Evolutionary conservation across 1,140 invertebrate genomes (phyloP).

Genomic region (Mactra quadrangularis): DNA sequence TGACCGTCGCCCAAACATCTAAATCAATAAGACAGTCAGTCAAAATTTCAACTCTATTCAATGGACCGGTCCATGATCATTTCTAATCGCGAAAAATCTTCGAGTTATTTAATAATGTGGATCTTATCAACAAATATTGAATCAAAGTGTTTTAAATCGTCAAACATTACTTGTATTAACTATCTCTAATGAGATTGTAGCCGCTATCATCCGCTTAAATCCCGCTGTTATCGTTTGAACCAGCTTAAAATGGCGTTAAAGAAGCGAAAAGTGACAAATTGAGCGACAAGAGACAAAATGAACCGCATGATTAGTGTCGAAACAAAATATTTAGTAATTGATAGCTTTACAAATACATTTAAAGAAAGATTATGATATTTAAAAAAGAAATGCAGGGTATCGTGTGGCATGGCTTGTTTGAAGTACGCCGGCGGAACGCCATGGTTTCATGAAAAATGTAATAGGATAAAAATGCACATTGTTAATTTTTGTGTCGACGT

Average conservation of each 20-base stretch:
- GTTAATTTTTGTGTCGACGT: not conserved
- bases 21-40: too few species aligned
- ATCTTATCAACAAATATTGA: constrained; percentile 32
- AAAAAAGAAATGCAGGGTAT: constrained; percentile 10
- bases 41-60: too few species aligned
- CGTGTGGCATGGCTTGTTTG: constrained; percentile 11
- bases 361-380: constrained; percentile 1
- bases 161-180: not conserved
- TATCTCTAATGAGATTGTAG: constrained; percentile 34
- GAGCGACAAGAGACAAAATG: too few species aligned
- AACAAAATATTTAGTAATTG: constrained; percentile 38
- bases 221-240: not conserved
- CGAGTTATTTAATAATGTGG: too few species aligned
- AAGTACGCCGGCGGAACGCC: constrained; percentile 2
- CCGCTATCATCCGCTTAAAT: constrained; percentile 24
- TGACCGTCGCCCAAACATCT: too few species aligned
- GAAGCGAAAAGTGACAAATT: constrained; percentile 21
- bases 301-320: constrained; percentile 5
- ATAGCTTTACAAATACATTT: constrained; percentile 33
- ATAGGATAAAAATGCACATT: constrained; percentile 7
- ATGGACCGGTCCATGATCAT: too few species aligned
- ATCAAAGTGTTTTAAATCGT: too few species aligned
- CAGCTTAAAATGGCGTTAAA: constrained; percentile 19
- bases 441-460: constrained; percentile 10
- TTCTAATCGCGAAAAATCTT: too few species aligned